Conservation (phyloP, 2,113 vertebrate species). For the mouse (Mus musculus) region GRCm39 chr6:42764501-42765000, state of each 20-base stretch:
- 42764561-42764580: not conserved
- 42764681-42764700: not conserved
- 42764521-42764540: not conserved
- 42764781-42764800: not conserved
- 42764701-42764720: not conserved
- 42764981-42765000: not conserved
- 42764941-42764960: not conserved
- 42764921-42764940: not conserved
- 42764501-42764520: not conserved
- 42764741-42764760: slow-evolving; percentile 6
- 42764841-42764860: not conserved
- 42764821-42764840: not conserved
- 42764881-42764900: not conserved
- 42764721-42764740: not conserved
- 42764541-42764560: not conserved
- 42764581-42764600: not conserved
- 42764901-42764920: not conserved
- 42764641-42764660: not conserved
- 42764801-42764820: not conserved
- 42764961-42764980: not conserved
- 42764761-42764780: slow-evolving; percentile 36
- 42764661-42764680: not conserved
- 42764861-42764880: not conserved
- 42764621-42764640: not conserved
- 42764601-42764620: not conserved